A percentile compares a stretch with the other conserved stretches of the same genome.
These are phyloP conservation scores for Ictalurus furcatus DNA, from an alignment of 2,113 vertebrate genomes.

Conservation along the genomic window DNA sequence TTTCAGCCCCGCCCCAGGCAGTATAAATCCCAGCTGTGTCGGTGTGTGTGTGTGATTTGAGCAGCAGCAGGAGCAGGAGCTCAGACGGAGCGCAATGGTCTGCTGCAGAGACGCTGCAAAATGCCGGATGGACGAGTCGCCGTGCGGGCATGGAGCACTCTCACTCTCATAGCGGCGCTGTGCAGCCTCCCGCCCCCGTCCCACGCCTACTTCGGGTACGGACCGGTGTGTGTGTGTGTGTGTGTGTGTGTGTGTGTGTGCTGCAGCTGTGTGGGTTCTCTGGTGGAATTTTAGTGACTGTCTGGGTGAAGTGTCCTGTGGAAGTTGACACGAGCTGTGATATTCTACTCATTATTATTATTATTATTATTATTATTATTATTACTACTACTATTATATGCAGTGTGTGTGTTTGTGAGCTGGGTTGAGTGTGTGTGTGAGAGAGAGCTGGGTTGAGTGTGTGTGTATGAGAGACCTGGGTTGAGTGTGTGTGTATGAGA, in stretches of 20 bases:
- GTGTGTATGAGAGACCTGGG: too few relatives aligned
- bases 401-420: background rate
- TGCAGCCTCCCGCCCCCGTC: slow-evolving; percentile 23
- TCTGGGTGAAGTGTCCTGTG: background rate
- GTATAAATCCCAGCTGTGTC: background rate
- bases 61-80: slow-evolving; percentile 29
- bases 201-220: slow-evolving; percentile 26
- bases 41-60: slow-evolving; percentile 29
- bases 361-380: background rate
- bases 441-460: background rate
- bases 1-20: background rate
- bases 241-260: slow-evolving; percentile 19
- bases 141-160: slow-evolving; percentile 29
- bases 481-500: background rate
- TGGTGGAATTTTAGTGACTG: background rate
- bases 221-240: slow-evolving; percentile 1
- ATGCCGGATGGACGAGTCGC: slow-evolving; percentile 27
- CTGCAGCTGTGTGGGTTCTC: slow-evolving; percentile 2
- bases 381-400: background rate
- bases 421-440: background rate
- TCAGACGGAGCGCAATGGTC: slow-evolving; percentile 28
- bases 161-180: slow-evolving; percentile 28
- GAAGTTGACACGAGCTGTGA: background rate
- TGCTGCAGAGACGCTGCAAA: slow-evolving; percentile 34
- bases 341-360: background rate